Conservation (phyloP, 2,113 vertebrate genomes). For the Aspidoscelis tigris region DNA sequence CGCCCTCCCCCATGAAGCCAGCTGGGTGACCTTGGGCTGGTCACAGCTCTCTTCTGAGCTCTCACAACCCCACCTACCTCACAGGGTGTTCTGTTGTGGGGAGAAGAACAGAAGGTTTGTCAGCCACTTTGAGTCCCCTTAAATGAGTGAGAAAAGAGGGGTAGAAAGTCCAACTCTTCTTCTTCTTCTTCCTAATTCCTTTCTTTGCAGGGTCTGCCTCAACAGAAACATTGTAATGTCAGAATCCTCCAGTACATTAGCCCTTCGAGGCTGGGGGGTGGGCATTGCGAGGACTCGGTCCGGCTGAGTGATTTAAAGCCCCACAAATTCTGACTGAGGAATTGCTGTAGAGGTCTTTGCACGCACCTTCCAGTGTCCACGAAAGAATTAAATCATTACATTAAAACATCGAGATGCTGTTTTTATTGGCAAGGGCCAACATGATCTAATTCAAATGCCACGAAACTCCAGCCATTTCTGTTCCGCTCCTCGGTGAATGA, state of each 20-base stretch:
- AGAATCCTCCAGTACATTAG: conserved; percentile 49
- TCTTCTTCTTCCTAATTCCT: too few species aligned
- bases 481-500: conserved; percentile 54
- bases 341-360: conserved; percentile 68
- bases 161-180: too few species aligned
- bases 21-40: too few species aligned
- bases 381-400: conserved; percentile 84
- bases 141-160: too few species aligned
- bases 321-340: conserved; percentile 56
- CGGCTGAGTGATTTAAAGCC: conserved; percentile 68
- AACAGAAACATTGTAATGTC: conserved; percentile 48
- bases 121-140: too few species aligned
- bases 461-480: conserved; percentile 75
- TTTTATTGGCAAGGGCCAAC: conserved; percentile 78
- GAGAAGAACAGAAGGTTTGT: too few species aligned
- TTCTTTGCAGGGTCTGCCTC: too few species aligned
- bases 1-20: too few species aligned
- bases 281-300: not conserved
- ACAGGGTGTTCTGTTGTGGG: too few species aligned
- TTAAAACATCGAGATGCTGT: conserved; percentile 81
- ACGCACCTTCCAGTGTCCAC: conserved; percentile 78
- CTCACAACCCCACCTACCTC: too few species aligned
- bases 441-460: conserved; percentile 84
- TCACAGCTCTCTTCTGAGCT: too few species aligned
- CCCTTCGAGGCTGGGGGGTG: conserved; percentile 56